These are phyloP conservation scores for Druon quercuslanigerum DNA, from an alignment of 1,140 invertebrate species.

Conservation along the genomic window DNA sequence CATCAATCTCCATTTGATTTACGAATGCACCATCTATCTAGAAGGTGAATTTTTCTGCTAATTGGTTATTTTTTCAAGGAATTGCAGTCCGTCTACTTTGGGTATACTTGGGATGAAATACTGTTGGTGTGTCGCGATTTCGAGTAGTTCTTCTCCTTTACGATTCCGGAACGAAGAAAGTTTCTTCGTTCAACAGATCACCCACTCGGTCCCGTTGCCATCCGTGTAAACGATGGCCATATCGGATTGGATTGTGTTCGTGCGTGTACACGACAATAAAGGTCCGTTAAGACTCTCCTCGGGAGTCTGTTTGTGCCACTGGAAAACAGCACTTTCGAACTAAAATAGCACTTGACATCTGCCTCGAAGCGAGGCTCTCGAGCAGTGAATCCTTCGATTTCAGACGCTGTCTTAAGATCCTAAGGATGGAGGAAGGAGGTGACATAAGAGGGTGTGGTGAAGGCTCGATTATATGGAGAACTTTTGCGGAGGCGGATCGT, in stretches of 20 bases:
- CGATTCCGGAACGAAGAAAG: background rate
- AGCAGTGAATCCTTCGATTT: background rate
- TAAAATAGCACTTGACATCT: constrained; percentile 29
- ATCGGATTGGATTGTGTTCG: constrained; percentile 31
- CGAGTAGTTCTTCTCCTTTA: background rate
- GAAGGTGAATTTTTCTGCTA: no score
- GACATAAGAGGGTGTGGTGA: no score
- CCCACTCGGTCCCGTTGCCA: constrained; percentile 21
- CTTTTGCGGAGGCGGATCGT: no score
- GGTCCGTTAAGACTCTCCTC: constrained; percentile 10
- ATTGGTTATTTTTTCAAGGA: no score
- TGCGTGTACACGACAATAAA: constrained; percentile 8
- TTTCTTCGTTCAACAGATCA: constrained; percentile 1
- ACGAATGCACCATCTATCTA: no score
- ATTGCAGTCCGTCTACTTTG: no score
- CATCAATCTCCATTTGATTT: no score
- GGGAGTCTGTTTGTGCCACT: constrained; percentile 18
- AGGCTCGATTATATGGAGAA: no score
- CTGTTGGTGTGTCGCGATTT: background rate
- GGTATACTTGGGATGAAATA: background rate
- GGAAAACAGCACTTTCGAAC: constrained; percentile 27
- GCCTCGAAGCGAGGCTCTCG: constrained; percentile 9
- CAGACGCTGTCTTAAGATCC: background rate
- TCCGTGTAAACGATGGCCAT: constrained; percentile 21
- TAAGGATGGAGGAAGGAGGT: no score